Conservation (phyloP, 1,140 invertebrate genomes). For the Heliconius hermathena region DNA sequence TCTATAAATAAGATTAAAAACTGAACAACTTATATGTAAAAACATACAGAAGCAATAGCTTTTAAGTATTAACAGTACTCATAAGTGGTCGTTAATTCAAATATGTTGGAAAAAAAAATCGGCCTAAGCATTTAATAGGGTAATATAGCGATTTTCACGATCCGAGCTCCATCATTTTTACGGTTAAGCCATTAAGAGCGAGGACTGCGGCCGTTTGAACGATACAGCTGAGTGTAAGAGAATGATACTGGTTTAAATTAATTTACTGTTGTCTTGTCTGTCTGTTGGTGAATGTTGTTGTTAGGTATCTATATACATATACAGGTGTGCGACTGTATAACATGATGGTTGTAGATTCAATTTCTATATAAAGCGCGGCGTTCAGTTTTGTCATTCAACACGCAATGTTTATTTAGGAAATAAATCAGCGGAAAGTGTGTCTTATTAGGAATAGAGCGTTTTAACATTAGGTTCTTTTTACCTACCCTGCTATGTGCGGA, state of each 20-base stretch:
- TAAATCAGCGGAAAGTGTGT: too few relatives aligned
- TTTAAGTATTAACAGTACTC: constrained; percentile 7
- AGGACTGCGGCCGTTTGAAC: constrained; percentile 2
- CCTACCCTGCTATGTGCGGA: too few relatives aligned
- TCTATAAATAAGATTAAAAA: neutral
- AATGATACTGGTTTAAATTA: constrained; percentile 6
- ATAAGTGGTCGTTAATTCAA: constrained; percentile 3
- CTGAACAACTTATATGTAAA: neutral
- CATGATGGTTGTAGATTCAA: too few relatives aligned
- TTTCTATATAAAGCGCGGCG: too few relatives aligned
- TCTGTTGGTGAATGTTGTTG: neutral
- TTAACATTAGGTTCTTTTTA: too few relatives aligned
- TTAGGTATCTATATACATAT: too few relatives aligned
- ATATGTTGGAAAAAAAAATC: constrained; percentile 7
- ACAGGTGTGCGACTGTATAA: too few relatives aligned
- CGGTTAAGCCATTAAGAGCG: constrained; percentile 1
- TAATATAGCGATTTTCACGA: constrained; percentile 7
- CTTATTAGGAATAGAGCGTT: too few relatives aligned
- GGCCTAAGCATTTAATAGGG: neutral
- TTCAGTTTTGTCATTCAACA: too few relatives aligned
- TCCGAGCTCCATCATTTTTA: constrained; percentile 5
- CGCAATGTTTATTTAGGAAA: too few relatives aligned
- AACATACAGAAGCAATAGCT: neutral
- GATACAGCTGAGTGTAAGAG: constrained; percentile 1
- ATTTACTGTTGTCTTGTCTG: neutral